Evolutionary conservation across 23 tunicate genomes (phyloP).

Genomic region (Oikopleura vanhoeffeni): DNA sequence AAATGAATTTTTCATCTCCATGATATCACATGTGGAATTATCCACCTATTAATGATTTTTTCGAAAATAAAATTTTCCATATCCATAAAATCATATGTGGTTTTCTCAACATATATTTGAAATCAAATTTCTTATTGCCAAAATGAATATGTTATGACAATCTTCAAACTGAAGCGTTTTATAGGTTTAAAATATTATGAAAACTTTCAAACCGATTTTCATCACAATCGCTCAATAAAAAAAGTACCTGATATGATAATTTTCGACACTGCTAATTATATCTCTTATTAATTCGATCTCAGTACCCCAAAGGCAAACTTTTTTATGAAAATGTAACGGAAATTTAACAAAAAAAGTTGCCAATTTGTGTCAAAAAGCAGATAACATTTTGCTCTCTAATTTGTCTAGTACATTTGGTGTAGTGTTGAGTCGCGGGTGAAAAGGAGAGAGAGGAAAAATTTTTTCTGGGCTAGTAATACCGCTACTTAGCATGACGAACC

Average conservation of each 20-base stretch:
- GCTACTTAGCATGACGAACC: not conserved
- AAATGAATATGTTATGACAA: no score
- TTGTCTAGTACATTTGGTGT: no score
- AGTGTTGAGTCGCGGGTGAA: no score
- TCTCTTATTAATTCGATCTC: not conserved
- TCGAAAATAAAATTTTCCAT: no score
- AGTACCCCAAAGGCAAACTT: not conserved
- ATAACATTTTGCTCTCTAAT: not conserved
- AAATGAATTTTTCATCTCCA: no score
- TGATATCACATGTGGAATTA: no score
- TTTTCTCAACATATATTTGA: no score
- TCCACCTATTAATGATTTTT: no score
- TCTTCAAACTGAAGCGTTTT: no score
- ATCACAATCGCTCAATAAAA: not conserved
- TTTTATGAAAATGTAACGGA: not conserved
- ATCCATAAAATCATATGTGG: no score
- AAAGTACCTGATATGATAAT: not conserved
- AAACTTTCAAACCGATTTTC: not conserved
- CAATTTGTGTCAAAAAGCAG: not conserved
- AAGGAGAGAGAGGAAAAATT: not conserved
- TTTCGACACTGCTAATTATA: not conserved
- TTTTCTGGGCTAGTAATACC: conserved; percentile 1
- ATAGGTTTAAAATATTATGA: no score
- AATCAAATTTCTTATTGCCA: no score
- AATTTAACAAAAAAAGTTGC: not conserved